Conservation (phyloP, 2,888 invertebrate genomes). For the Lysandra bellargus region DNA sequence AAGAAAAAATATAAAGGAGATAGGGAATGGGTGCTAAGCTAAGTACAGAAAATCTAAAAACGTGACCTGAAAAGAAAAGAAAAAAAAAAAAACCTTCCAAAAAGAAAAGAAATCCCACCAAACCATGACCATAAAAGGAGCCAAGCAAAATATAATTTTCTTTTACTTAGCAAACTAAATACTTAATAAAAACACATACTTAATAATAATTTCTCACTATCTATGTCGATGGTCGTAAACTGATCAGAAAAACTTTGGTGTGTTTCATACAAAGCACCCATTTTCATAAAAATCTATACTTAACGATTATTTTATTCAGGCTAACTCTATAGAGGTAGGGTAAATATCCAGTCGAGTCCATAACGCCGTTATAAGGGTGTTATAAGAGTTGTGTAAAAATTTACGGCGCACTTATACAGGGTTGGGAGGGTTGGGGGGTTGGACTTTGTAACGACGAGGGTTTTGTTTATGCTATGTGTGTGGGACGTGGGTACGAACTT, state of each 20-base stretch:
- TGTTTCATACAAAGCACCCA: not conserved
- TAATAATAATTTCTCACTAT: not conserved
- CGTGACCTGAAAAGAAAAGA: too few species aligned
- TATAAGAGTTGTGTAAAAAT: slow-evolving; percentile 37
- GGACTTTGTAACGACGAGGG: slow-evolving; percentile 28
- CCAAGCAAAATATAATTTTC: too few species aligned
- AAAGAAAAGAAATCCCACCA: too few species aligned
- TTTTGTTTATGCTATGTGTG: slow-evolving; percentile 4
- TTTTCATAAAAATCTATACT: slow-evolving; percentile 8
- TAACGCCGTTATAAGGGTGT: slow-evolving; percentile 38
- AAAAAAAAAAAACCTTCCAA: too few species aligned
- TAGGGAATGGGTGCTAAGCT: too few species aligned
- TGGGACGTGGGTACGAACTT: not conserved
- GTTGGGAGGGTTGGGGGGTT: not conserved
- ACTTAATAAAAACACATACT: not conserved
- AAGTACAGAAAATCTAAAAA: too few species aligned
- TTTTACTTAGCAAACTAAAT: not conserved
- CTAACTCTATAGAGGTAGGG: slow-evolving; percentile 23
- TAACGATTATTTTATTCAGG: slow-evolving; percentile 30
- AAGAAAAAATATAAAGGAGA: too few species aligned
- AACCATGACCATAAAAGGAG: too few species aligned
- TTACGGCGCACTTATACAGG: slow-evolving; percentile 35
- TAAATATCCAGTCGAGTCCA: slow-evolving; percentile 34
- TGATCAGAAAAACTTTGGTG: not conserved
- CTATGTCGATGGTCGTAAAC: not conserved